phyloP scores from a whole-genome alignment of 1,140 invertebrate genomes.

The Drosophila athabasca region DNA sequence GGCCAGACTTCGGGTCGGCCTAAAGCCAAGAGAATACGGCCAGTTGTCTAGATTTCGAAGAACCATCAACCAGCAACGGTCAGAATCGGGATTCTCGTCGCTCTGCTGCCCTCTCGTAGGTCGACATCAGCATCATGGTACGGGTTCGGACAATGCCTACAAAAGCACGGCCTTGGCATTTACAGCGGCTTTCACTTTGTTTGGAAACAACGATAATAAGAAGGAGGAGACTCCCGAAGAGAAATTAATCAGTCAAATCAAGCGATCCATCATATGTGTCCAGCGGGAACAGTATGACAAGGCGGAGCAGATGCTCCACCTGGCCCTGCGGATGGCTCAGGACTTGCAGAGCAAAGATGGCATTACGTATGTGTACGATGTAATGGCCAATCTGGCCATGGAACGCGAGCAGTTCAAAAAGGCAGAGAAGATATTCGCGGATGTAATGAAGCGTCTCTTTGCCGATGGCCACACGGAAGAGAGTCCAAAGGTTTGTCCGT shows the following conservation, averaged over 20 bases:
- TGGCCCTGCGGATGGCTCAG: conserved; percentile 92
- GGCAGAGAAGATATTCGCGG: conserved; percentile 92
- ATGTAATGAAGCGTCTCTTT: conserved; percentile 91
- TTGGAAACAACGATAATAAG: conserved; percentile 40
- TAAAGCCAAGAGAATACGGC: conserved; percentile 30
- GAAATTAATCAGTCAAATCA: conserved; percentile 89
- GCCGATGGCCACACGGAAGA: conserved; percentile 87
- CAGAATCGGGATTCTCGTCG: conserved; percentile 15
- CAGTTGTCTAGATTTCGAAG: conserved; percentile 2
- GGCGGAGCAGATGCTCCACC: conserved; percentile 92
- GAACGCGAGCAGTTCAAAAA: conserved; percentile 90
- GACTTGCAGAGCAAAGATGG: conserved; percentile 90
- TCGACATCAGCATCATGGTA: neutral
- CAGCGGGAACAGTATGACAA: conserved; percentile 91
- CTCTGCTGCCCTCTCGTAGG: conserved; percentile 1
- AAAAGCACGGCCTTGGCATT: conserved; percentile 32
- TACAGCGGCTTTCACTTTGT: conserved; percentile 55
- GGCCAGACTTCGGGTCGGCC: conserved; percentile 26
- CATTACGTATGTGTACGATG: conserved; percentile 94
- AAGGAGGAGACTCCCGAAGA: conserved; percentile 86
- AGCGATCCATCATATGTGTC: conserved; percentile 89
- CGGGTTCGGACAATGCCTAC: neutral
- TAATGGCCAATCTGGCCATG: conserved; percentile 95
- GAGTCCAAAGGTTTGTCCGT: conserved; percentile 87
- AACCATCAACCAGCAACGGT: neutral